A percentile compares a stretch with the other conserved stretches of the same genome.
phyloP scores from a whole-genome alignment of 2,113 vertebrate species.

The Oreocharis arfaki region DNA sequence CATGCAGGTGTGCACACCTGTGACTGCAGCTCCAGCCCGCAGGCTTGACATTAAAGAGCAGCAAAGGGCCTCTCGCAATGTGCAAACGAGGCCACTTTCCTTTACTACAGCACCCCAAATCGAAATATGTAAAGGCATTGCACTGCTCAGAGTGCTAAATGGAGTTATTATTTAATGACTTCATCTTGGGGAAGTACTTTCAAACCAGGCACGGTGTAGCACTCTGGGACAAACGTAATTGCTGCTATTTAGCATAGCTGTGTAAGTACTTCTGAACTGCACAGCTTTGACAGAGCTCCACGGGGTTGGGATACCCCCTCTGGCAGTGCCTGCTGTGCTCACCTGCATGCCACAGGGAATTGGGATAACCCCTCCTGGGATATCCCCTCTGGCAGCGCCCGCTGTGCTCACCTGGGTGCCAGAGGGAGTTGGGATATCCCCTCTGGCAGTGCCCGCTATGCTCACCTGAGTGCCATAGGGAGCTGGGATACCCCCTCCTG shows the following conservation, averaged over 20 bases:
- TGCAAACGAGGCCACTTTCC: background rate
- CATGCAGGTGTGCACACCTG: background rate
- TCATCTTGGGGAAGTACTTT: background rate
- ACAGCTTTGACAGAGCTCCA: rapidly evolving
- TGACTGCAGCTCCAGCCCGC: background rate
- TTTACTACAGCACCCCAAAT: background rate
- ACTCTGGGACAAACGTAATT: background rate
- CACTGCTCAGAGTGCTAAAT: background rate
- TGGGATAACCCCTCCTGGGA: background rate
- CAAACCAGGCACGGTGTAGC: background rate
- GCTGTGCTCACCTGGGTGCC: background rate
- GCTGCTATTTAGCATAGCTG: background rate
- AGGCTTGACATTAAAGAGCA: background rate
- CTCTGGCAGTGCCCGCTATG: background rate
- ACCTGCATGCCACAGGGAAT: rapidly evolving
- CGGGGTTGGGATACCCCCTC: background rate
- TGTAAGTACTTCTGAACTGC: background rate
- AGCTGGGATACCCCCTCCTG: conserved; percentile 93
- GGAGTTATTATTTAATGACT: background rate
- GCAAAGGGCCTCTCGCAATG: background rate
- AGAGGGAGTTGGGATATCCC: background rate
- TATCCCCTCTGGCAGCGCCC: background rate
- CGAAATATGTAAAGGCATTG: background rate
- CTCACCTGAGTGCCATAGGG: conserved; percentile 93
- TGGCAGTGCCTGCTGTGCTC: background rate